These are phyloP conservation scores for Pyrocoelia pectoralis DNA, from an alignment of 2,888 invertebrate species.

Conservation along the genomic window DNA sequence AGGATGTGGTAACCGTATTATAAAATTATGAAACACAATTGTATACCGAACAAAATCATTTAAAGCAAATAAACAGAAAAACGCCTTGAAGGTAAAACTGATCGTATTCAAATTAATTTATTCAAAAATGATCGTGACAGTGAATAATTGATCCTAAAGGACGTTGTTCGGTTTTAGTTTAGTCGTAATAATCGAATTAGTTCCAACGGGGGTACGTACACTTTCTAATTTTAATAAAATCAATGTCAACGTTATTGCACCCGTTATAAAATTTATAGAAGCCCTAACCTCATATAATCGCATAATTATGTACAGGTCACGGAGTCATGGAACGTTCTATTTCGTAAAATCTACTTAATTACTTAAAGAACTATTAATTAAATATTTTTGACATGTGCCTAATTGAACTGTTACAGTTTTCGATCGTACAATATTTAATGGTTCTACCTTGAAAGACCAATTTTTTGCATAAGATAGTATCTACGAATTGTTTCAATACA, in stretches of 20 bases:
- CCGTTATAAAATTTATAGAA: constrained; percentile 18
- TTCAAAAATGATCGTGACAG: constrained; percentile 1
- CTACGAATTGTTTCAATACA: no score
- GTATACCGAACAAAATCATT: background rate
- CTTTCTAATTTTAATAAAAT: constrained; percentile 27
- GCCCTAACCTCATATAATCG: constrained; percentile 11
- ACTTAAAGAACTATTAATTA: background rate
- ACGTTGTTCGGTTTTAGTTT: background rate
- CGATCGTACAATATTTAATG: background rate
- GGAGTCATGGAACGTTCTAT: constrained; percentile 7
- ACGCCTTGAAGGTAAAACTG: background rate
- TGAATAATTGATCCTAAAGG: constrained; percentile 2
- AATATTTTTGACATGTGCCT: background rate
- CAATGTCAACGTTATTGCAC: constrained; percentile 28
- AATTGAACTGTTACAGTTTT: background rate
- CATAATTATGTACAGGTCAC: constrained; percentile 20
- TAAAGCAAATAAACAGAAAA: background rate
- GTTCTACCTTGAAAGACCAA: no score
- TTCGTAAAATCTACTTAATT: constrained; percentile 6
- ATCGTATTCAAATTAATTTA: background rate
- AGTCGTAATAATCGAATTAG: background rate
- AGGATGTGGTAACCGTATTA: constrained; percentile 6
- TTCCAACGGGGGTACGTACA: background rate
- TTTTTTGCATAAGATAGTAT: no score
- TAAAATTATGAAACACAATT: constrained; percentile 9